phyloP scores from a whole-genome alignment of 2,797 vertebrate genomes.

The Sciurus vulgaris region DNA sequence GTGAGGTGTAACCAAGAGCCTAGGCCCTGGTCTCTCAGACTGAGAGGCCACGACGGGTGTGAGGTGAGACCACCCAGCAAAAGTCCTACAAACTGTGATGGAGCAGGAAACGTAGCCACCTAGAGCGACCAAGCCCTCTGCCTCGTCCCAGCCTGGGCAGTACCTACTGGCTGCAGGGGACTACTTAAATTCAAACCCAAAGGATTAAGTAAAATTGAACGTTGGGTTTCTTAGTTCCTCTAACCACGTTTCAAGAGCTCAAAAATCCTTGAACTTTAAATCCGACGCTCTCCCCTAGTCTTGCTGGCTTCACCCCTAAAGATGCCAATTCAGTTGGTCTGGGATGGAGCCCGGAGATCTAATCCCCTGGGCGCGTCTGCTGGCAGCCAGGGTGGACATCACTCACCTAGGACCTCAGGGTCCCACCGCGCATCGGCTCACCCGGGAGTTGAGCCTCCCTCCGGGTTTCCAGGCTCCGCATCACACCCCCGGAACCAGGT shows the following conservation, averaged over 20 bases:
- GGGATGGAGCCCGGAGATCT: neutral
- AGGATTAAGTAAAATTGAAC: neutral
- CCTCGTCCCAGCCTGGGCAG: neutral
- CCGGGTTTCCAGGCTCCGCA: neutral
- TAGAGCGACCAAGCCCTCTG: neutral
- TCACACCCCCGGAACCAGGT: neutral
- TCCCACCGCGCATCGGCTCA: neutral
- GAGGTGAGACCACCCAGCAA: neutral
- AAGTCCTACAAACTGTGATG: neutral
- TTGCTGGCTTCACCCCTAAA: neutral
- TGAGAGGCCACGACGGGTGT: neutral
- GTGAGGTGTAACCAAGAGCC: neutral
- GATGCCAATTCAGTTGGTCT: neutral
- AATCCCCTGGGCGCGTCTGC: neutral
- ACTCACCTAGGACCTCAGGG: neutral
- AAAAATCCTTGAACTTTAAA: neutral
- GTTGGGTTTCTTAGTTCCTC: neutral
- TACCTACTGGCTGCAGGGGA: neutral
- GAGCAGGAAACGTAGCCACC: neutral
- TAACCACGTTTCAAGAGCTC: neutral
- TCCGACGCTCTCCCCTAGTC: neutral
- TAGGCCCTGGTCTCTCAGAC: neutral
- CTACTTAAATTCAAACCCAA: neutral
- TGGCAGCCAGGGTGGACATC: neutral
- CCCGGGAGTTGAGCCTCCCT: neutral